A percentile compares a stretch with the other conserved stretches of the same genome.
Conservation (phyloP, 2,888 invertebrate species). For the Papilio gigon region DNA sequence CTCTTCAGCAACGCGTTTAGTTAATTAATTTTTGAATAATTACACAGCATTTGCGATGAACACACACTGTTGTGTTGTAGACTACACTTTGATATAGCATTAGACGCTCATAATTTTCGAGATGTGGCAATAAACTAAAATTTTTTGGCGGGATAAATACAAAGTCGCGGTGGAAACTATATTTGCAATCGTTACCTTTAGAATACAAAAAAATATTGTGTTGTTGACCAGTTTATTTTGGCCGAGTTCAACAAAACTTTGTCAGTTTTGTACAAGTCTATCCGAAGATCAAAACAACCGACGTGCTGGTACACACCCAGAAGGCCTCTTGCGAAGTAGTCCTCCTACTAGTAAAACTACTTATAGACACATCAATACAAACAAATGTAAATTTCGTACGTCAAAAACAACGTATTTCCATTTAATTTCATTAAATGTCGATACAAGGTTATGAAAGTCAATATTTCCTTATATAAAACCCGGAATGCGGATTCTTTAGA, state of each 20-base stretch:
- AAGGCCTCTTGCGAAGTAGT: constrained; percentile 17
- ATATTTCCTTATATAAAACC: constrained; percentile 30
- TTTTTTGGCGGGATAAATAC: no score
- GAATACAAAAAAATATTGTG: not conserved
- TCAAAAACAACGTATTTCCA: constrained; percentile 20
- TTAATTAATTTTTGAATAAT: constrained; percentile 23
- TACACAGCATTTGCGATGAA: not conserved
- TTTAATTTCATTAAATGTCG: constrained; percentile 29
- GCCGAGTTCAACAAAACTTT: not conserved
- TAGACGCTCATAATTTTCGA: no score
- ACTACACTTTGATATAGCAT: not conserved
- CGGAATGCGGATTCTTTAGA: constrained; percentile 24
- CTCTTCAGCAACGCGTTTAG: not conserved
- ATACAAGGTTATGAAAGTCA: constrained; percentile 32
- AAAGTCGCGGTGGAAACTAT: not conserved
- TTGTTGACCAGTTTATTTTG: not conserved
- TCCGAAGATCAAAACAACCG: not conserved
- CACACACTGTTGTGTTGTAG: constrained; percentile 5
- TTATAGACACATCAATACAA: constrained; percentile 13
- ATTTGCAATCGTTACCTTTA: not conserved
- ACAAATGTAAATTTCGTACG: constrained; percentile 22
- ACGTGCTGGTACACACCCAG: not conserved
- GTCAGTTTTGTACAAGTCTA: not conserved
- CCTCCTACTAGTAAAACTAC: constrained; percentile 12
- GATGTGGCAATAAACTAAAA: no score